These are phyloP conservation scores for Lutjanus campechanus DNA, from an alignment of 2,797 vertebrate genomes.

Conservation along the genomic window DNA sequence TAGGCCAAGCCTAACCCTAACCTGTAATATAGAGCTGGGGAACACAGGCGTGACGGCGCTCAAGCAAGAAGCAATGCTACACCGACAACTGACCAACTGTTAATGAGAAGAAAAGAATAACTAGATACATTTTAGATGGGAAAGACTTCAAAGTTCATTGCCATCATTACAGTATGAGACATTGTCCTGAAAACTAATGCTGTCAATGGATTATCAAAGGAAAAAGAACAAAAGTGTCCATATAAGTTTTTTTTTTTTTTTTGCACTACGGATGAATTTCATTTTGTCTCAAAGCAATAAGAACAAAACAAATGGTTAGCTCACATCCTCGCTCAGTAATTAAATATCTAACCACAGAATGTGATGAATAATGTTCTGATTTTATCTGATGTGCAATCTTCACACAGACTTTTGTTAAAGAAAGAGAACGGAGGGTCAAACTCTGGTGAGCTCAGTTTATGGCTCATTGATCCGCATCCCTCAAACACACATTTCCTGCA, in stretches of 20 bases:
- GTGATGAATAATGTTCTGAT: constrained; percentile 18
- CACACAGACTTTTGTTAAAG: neutral
- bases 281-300: neutral
- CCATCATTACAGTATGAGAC: neutral
- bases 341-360: constrained; percentile 9
- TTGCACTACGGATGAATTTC: neutral
- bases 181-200: neutral
- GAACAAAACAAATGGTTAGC: neutral
- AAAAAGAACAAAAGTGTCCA: neutral
- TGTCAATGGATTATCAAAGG: neutral
- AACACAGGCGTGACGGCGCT: too few species aligned
- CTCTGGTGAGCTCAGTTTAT: neutral
- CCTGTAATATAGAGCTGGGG: too few species aligned
- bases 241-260: neutral
- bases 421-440: neutral
- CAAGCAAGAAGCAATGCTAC: too few species aligned
- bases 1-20: too few species aligned
- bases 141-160: neutral
- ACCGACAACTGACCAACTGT: too few species aligned
- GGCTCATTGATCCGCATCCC: neutral
- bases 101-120: neutral
- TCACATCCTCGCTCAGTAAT: neutral
- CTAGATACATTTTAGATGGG: neutral
- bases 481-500: neutral
- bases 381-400: constrained; percentile 16